Base-by-base conservation (phyloP, 2,888 invertebrate species). In the Cartodere bifasciata region DNA sequence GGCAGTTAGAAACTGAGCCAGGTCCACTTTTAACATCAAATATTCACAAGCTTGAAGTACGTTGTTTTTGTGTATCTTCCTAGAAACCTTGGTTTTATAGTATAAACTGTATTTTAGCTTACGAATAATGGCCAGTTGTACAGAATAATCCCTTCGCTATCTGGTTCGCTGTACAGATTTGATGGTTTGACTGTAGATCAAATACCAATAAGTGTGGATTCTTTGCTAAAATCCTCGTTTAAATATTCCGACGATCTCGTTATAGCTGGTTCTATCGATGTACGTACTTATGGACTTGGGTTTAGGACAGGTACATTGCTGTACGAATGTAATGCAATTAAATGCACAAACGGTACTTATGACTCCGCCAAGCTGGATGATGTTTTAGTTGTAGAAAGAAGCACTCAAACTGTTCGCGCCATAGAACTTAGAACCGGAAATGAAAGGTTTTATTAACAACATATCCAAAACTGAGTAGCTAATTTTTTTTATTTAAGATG, bases 121-220 rank as follows among this genome's bases (percentile, higher is more conserved):
- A 80, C 79, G 20, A 79, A 81, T 32, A 79, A 83, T 52, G 90
- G 87, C 2, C 80, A 86, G 55, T 81, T 78, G 72, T 75, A 88
- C 11, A 72, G 87, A 27, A 70, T 95, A 52, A 90, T 97, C 48
- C 97, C 95, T 2, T 91, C 95, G 0, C 64, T 97, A 6, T 83
- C 80, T 48, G 97, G 97, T 2, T 77, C 80, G 3, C 67, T 97
- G 28, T 97, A 91, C 63, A 85, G 86, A 56, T 83, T 91, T 56
- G 86, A 91, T 57, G 91, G 88, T 0, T 79, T 83, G 36, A 78
- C 74, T 37, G 73, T 95, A 27, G 86, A 92, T 60, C 78, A 86
- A 0, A 65, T 90, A 37, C 91, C 92, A 0, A 73, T 95, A 40
- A 77, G 81, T 23, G 83, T 87, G 0, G 91, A 92, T 32, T 75